Evolutionary conservation across 2,797 vertebrate species (phyloP), one percentile per base, ranked within the genome.

Genomic region (Protosalanx chinensis): DNA sequence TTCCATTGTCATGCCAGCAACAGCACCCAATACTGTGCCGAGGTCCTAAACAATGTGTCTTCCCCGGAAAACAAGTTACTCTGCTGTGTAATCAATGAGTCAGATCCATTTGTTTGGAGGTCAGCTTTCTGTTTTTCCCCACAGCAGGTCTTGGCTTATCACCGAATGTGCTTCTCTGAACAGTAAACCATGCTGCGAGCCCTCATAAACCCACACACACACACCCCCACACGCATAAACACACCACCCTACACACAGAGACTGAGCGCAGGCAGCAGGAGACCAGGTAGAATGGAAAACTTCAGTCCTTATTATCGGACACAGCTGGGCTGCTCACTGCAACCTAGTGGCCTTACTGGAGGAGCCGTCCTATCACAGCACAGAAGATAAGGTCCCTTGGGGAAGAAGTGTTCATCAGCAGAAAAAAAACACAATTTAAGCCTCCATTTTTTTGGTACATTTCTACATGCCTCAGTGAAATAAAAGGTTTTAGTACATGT

Each of bases 281-380:
- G 37, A 46, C 57, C n/a, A 16, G n/a, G 23, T 4, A 66, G 70
- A 72, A 68, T 66, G 23, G 73, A 72, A 41, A 32, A 18, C 16
- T 33, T 15, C 56, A 74, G 63, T 64, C 63, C 49, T 56, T 71
- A 75, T 77, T 79, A 65, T 64, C 67, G 59, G 60, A 53, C 64
- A 33, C 74, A 71, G 67, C 37, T 20, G 13, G 56, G 61, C 56
- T 53, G 65, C 71, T 67, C 68, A 64, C 69, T 37, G 58, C 70
- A 63, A 32, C n/a, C 53, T 33, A 18, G 46, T 35, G 29, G 23
- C 53, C 60, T 64, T 63, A 67, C 27, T 37, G 30, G 49, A 30
- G 32, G 72, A 57, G 29, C 18, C 58, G 10, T 46, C 30, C 53
- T 49, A 70, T 61, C 29, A 60, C 41, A 66, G 32, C 59, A 68